Conservation (phyloP, 2,113 vertebrate genomes). For the Nettapus auritus region DNA sequence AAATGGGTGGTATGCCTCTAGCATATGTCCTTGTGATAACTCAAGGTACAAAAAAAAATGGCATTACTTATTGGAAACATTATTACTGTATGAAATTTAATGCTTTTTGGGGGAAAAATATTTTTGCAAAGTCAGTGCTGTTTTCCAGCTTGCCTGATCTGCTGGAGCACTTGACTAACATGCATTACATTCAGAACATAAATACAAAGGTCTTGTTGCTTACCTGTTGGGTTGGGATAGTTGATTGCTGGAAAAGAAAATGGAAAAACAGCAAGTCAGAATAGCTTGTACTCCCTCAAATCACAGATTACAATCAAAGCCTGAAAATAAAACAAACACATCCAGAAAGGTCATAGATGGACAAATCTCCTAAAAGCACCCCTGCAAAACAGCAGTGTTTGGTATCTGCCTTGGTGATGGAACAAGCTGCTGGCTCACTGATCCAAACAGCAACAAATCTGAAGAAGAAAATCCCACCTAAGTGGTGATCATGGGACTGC, state of each 20-base stretch:
- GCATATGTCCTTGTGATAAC: not conserved
- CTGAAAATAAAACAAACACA: conserved; percentile 7
- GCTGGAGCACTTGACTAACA: not conserved
- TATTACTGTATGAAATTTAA: not conserved
- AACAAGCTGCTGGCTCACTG: not conserved
- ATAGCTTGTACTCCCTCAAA: not conserved
- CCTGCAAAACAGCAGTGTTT: not conserved
- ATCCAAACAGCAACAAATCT: not conserved
- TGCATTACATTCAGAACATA: not conserved
- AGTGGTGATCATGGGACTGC: not conserved
- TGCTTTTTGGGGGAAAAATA: not conserved
- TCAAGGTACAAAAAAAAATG: not conserved
- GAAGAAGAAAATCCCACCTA: not conserved
- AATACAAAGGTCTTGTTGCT: conserved; percentile 12
- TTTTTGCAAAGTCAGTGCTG: not conserved
- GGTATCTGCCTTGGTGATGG: not conserved
- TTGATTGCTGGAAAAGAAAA: conserved; percentile 70
- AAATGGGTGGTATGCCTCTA: not conserved
- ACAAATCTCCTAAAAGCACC: not conserved
- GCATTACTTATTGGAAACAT: not conserved
- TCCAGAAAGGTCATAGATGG: not conserved
- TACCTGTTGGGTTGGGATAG: conserved; percentile 74
- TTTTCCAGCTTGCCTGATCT: not conserved
- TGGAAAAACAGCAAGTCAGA: conserved; percentile 53
- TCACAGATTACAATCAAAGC: not conserved